These are phyloP conservation scores for Dione vanillae DNA, from an alignment of 2,888 invertebrate species.

Conservation along the genomic window DNA sequence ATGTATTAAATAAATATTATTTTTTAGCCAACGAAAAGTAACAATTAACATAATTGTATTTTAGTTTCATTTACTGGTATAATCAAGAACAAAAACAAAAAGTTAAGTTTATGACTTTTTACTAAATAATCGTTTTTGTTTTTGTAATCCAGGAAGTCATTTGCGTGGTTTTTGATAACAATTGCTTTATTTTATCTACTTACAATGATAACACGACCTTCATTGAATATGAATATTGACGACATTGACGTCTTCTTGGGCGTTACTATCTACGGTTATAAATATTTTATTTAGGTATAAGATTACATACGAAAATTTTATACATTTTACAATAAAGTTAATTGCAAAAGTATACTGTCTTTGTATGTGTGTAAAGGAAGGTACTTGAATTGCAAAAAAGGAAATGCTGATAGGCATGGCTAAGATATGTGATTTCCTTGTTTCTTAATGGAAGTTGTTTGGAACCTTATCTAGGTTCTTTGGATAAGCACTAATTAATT, in stretches of 20 bases:
- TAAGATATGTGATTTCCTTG: slow-evolving; percentile 5
- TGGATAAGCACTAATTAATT: background rate
- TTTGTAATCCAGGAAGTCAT: slow-evolving; percentile 77
- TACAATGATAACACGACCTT: slow-evolving; percentile 70
- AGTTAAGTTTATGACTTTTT: background rate
- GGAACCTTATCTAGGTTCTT: background rate
- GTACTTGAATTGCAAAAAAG: slow-evolving; percentile 4
- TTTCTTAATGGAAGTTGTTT: slow-evolving; percentile 22
- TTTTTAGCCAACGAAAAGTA: no score
- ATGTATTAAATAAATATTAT: no score
- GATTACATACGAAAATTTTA: slow-evolving; percentile 1
- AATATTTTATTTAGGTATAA: slow-evolving; percentile 15
- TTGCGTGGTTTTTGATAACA: slow-evolving; percentile 73
- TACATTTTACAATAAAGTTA: background rate
- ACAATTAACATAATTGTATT: no score
- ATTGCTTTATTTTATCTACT: slow-evolving; percentile 74
- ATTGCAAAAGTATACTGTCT: background rate
- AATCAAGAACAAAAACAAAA: background rate
- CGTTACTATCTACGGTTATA: slow-evolving; percentile 23
- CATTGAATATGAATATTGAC: slow-evolving; percentile 54
- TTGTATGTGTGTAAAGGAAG: background rate
- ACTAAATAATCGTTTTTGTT: slow-evolving; percentile 53
- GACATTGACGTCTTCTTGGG: slow-evolving; percentile 45
- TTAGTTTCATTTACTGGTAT: no score
- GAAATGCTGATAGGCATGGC: slow-evolving; percentile 12